These are phyloP conservation scores for Stichodactyla mertensii DNA, from an alignment of 64 coral and sea anemone species.

Conservation along the genomic window DNA sequence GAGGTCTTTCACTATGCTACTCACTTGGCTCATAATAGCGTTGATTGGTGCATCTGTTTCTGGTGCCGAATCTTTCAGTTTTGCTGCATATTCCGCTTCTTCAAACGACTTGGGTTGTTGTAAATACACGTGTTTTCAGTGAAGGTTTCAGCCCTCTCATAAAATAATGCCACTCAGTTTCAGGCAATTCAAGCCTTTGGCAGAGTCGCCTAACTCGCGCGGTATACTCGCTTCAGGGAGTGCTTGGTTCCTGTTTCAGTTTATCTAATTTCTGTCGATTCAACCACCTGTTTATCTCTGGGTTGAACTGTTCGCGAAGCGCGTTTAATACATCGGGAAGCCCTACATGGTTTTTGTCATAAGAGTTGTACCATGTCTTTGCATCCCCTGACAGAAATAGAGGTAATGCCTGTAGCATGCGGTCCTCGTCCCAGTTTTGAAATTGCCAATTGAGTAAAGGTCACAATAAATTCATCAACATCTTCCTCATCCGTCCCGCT, in stretches of 20 bases:
- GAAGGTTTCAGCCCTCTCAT: neutral
- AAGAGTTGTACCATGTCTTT: neutral
- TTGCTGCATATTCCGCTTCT: neutral
- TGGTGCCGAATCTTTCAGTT: neutral
- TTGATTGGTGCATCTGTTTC: neutral
- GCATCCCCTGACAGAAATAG: neutral
- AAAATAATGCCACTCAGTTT: neutral
- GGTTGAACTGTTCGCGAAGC: neutral
- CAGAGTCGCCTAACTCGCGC: neutral
- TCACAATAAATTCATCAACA: neutral
- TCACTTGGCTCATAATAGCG: neutral
- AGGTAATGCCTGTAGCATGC: neutral
- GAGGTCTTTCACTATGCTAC: neutral
- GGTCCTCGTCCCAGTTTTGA: neutral
- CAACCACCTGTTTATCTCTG: neutral
- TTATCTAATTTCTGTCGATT: neutral
- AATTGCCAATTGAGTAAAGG: neutral
- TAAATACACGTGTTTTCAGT: neutral
- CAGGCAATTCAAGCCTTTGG: neutral
- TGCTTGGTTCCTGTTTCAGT: neutral
- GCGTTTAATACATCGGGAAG: neutral
- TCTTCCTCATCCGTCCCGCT: neutral
- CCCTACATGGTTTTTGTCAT: neutral
- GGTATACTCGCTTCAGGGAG: neutral
- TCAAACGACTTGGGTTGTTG: neutral